Evolutionary conservation across 1,140 invertebrate genomes (phyloP).

Genomic region (Planococcus citri): DNA sequence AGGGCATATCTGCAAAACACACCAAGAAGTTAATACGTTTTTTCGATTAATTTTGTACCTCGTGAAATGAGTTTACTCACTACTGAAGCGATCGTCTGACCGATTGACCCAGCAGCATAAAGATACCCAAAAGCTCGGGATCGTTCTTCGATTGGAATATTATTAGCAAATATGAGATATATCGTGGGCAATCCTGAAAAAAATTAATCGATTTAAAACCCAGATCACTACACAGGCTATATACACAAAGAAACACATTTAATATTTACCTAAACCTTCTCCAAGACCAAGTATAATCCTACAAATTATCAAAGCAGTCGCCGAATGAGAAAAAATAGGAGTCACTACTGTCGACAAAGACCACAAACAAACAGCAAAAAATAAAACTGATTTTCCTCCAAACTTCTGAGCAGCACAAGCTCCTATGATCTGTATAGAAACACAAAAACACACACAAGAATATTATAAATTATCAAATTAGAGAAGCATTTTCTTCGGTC

Average conservation of each 20-base stretch:
- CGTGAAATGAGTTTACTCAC: slow-evolving; percentile 38
- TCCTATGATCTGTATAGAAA: slow-evolving; percentile 52
- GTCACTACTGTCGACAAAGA: slow-evolving; percentile 61
- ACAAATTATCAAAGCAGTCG: slow-evolving; percentile 47
- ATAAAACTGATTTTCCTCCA: slow-evolving; percentile 57
- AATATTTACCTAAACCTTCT: slow-evolving; percentile 54
- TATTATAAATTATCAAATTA: neutral
- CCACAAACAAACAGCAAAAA: slow-evolving; percentile 60
- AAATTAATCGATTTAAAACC: slow-evolving; percentile 16
- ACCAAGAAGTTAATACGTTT: neutral
- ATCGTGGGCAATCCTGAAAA: slow-evolving; percentile 59
- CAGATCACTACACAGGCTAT: neutral
- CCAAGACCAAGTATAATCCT: slow-evolving; percentile 57
- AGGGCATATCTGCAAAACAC: slow-evolving; percentile 40
- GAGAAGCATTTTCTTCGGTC: too few species aligned
- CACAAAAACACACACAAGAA: slow-evolving; percentile 15
- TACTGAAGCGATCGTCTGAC: slow-evolving; percentile 62
- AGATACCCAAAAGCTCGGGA: slow-evolving; percentile 65
- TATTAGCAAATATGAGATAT: slow-evolving; percentile 65
- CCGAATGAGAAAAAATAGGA: slow-evolving; percentile 51
- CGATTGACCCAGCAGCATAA: slow-evolving; percentile 58
- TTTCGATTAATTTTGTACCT: neutral
- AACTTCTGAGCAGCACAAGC: slow-evolving; percentile 56
- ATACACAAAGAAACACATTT: neutral
- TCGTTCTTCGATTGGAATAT: slow-evolving; percentile 57